Evolutionary conservation across 2,888 invertebrate species (phyloP), one percentile per base, ranked within the genome.

Genomic region (Trichopoda pennipes): DNA sequence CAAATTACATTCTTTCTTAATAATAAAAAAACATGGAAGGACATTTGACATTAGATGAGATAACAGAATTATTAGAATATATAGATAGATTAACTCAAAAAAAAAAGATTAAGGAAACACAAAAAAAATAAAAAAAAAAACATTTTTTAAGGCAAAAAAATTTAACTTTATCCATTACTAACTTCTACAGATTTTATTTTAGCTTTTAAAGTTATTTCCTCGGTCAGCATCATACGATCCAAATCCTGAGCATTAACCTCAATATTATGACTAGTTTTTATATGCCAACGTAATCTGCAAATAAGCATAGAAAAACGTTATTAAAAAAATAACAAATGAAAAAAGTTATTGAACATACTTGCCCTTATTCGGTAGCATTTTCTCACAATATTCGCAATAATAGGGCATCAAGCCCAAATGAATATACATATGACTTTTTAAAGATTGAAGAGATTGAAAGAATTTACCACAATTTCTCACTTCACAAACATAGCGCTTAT

Each of bases 381-480:
- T 82, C 10, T 61, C 64, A 49, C 85, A 86, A 80, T 85, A 85
- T 51, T 79, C 80, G 35, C 85, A 86, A 35, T 74, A 63, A 70
- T 76, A 86, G 4, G 86, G 86, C 83, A 86, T 66, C n/a, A 64
- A 58, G 19, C 78, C 84, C 28, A 78, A 64, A 76, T 86, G 86
- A 19, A 70, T 68, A 56, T 85, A 85, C 53, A 80, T 76, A 53
- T 86, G 86, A n/a, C 79, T 68, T 56, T 85, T 85, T 12, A 86
- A 75, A 3, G 86, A 78, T 70, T 83, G 81, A 10, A 63, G 76
- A 0, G 85, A 84, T 23, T 85, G 84, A 81, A 85, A 86, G 8
- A 79, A 63, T 69, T 84, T 86, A 3, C 83, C 84, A 69, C 85
- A 86, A n/a, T 70, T 60, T 0, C 66, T 53, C 28, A 80, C 56